These are phyloP conservation scores for Apamea anceps DNA, from an alignment of 2,888 invertebrate species.

Conservation along the genomic window DNA sequence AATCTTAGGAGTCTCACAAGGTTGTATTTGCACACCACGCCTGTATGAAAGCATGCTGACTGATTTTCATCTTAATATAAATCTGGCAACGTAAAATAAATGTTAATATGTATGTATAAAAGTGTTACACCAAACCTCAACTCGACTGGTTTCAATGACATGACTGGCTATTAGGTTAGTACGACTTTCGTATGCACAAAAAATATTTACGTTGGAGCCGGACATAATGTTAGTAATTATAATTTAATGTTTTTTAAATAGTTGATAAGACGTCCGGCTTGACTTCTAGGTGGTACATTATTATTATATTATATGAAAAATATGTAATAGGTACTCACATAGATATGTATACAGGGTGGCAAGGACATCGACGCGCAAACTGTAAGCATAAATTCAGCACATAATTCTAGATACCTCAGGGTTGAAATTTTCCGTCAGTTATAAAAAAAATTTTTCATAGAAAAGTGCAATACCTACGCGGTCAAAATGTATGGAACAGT, in stretches of 20 bases:
- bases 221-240: conserved; percentile 40
- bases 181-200: conserved; percentile 42
- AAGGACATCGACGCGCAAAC: too few relatives aligned
- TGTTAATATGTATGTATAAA: neutral
- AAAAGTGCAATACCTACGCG: neutral
- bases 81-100: neutral
- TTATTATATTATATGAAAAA: neutral
- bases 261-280: neutral
- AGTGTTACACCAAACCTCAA: conserved; percentile 13
- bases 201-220: conserved; percentile 31
- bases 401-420: neutral
- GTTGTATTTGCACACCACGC: neutral
- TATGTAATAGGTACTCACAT: neutral
- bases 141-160: conserved; percentile 41
- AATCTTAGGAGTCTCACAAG: neutral
- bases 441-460: neutral
- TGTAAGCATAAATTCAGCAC: neutral
- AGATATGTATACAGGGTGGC: neutral
- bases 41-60: conserved; percentile 3
- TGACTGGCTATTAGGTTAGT: conserved; percentile 27
- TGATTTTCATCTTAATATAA: neutral
- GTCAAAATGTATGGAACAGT: neutral
- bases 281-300: neutral
- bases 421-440: neutral
- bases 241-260: conserved; percentile 20